Evolutionary conservation across 1,140 invertebrate genomes (phyloP).

Genomic region (Drosophila bocqueti): DNA sequence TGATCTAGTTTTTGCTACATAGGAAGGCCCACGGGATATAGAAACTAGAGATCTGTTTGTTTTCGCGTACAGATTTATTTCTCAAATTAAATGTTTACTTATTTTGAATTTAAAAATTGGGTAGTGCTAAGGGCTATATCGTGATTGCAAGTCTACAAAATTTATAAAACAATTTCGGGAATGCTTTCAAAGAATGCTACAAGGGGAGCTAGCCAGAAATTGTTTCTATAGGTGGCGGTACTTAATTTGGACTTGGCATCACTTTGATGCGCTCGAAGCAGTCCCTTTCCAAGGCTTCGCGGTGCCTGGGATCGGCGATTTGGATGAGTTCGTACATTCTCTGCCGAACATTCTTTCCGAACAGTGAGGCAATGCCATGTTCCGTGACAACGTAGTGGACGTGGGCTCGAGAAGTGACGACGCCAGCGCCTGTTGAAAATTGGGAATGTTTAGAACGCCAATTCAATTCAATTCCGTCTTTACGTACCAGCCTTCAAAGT

Average conservation of each 20-base stretch:
- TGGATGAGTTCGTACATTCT: slow-evolving; percentile 95
- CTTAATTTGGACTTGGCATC: slow-evolving; percentile 89
- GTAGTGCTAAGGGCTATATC: slow-evolving; percentile 24
- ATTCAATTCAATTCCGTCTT: neutral
- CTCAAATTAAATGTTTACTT: slow-evolving; percentile 14
- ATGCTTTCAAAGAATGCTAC: slow-evolving; percentile 43
- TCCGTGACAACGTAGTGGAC: slow-evolving; percentile 98
- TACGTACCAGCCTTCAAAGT: slow-evolving; percentile 91
- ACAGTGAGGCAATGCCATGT: slow-evolving; percentile 95
- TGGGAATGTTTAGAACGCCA: neutral
- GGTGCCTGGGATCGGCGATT: slow-evolving; percentile 95
- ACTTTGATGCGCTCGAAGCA: slow-evolving; percentile 95
- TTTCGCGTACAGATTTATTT: slow-evolving; percentile 32
- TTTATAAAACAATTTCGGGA: slow-evolving; percentile 46
- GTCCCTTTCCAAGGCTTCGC: slow-evolving; percentile 93
- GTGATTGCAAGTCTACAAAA: slow-evolving; percentile 42
- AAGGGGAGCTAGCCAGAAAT: slow-evolving; percentile 19
- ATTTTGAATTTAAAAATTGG: slow-evolving; percentile 21
- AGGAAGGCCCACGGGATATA: neutral
- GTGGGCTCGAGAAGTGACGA: slow-evolving; percentile 96
- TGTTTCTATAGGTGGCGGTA: slow-evolving; percentile 12
- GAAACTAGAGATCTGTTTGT: neutral
- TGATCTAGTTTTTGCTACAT: neutral
- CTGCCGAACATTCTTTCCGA: slow-evolving; percentile 95
- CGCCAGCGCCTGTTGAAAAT: slow-evolving; percentile 91